A percentile compares a stretch with the other conserved stretches of the same genome.
These are phyloP conservation scores for Scaptomyza montana DNA, from an alignment of 1,140 invertebrate species.

Conservation along the genomic window DNA sequence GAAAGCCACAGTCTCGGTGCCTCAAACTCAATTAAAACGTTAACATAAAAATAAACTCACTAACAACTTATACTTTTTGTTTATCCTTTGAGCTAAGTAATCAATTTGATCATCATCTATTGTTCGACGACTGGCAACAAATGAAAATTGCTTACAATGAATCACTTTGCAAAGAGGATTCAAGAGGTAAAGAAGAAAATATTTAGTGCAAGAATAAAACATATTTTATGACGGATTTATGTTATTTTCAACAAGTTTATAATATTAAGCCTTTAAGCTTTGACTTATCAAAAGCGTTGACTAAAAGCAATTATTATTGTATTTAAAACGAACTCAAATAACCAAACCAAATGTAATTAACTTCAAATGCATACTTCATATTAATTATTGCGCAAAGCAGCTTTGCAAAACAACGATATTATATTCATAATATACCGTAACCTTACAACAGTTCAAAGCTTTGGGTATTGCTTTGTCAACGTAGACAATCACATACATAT, in stretches of 20 bases:
- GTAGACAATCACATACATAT: not conserved
- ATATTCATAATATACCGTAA: constrained; percentile 10
- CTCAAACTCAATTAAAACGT: constrained; percentile 57
- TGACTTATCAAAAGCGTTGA: not conserved
- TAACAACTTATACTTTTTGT: constrained; percentile 9
- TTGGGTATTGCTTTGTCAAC: not conserved
- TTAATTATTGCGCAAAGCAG: constrained; percentile 11
- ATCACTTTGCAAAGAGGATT: not conserved
- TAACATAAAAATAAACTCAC: constrained; percentile 32
- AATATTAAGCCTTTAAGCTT: not conserved
- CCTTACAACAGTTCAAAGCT: not conserved
- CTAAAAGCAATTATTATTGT: constrained; percentile 1
- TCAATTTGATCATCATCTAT: constrained; percentile 13
- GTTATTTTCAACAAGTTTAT: not conserved
- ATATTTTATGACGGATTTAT: too few relatives aligned
- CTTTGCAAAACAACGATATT: not conserved
- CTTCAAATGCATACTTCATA: not conserved
- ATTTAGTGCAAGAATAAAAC: too few relatives aligned
- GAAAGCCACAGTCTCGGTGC: constrained; percentile 28
- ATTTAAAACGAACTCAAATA: not conserved
- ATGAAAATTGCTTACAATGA: not conserved
- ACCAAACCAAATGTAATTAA: not conserved
- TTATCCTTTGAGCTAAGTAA: constrained; percentile 15
- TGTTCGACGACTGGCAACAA: not conserved
- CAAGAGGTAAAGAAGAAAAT: not conserved